Evolutionary conservation across 2,797 vertebrate genomes (phyloP), one percentile per base, ranked within the genome.

Genomic region (Malurus splendens): DNA sequence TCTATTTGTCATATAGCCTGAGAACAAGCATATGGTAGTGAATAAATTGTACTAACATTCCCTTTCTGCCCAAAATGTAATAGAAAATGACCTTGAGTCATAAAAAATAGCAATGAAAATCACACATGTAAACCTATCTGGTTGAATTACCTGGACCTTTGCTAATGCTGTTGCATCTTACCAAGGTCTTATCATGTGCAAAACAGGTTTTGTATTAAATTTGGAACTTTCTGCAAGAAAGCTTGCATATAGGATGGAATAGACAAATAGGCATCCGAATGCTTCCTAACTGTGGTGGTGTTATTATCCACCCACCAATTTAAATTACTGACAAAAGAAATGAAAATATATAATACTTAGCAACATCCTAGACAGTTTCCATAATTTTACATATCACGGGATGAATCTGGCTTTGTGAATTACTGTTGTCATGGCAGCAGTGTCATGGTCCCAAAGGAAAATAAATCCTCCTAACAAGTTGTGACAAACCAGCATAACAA

Each of bases 401-500:
- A 87, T 87, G 76, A 92, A 87, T 90, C 76, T 75, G 54, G 55
- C 41, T 91, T 76, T 93, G 48, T 92, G 84, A 90, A 62, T 87
- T 89, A 81, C 59, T 72, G 89, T 92, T 93, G 89, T 93, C 90
- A 94, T 94, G 85, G 89, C 65, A 93, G 82, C 85, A 80, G 41
- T 89, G 82, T 87, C 90, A 85, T 12, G 9, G 79, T 93, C 90
- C 87, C 85, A 87, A 78, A 86, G 85, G 76, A 48, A 93, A 90
- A 92, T 85, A 92, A 92, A 93, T 93, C 79, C 61, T 90, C 59
- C 79, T 87, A 94, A 94, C 65, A 81, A 89, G 77, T 87, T 89
- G 55, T 93, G 90, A 89, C 90, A 93, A 90, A 89, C 25, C 70
- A 89, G 55, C 55, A 70, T 59, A 68, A 66, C 41, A 81, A 92